phyloP scores from a whole-genome alignment of 2,113 vertebrate species.

The Toxostoma redivivum region DNA sequence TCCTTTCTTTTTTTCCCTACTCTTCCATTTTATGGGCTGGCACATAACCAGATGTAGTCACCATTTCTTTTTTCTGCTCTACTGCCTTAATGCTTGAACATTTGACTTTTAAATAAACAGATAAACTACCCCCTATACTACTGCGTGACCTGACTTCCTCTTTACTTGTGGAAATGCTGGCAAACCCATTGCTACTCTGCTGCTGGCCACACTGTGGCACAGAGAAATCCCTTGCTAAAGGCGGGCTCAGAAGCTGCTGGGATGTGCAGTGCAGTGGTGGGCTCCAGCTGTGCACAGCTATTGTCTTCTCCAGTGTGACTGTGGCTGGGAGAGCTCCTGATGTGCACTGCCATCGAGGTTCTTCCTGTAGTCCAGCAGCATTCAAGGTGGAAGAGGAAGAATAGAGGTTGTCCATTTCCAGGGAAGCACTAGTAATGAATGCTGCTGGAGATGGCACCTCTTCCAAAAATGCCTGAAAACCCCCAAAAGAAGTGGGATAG shows the following conservation, averaged over 20 bases:
- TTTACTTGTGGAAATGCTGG: background rate
- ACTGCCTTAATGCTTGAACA: background rate
- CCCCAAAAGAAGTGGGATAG: background rate
- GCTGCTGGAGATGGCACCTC: background rate
- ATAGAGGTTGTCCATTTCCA: rapidly evolving
- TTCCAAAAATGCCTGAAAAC: background rate
- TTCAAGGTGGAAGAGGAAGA: background rate
- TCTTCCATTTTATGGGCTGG: background rate
- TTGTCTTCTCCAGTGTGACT: background rate
- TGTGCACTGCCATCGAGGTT: rapidly evolving
- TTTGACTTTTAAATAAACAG: background rate
- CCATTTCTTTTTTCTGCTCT: background rate
- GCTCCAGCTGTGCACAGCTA: background rate
- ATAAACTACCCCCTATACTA: background rate
- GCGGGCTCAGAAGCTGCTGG: background rate
- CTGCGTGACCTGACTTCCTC: background rate
- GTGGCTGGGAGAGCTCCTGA: background rate
- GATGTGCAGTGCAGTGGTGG: rapidly evolving
- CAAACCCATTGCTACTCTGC: background rate
- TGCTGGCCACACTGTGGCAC: rapidly evolving
- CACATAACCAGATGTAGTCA: background rate
- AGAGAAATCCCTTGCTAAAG: background rate
- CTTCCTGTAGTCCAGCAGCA: rapidly evolving
- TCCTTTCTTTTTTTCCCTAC: too few species aligned
- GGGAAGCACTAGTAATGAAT: background rate